Base-by-base conservation (phyloP, 2,113 vertebrate genomes). In the Barnardius zonarius region DNA sequence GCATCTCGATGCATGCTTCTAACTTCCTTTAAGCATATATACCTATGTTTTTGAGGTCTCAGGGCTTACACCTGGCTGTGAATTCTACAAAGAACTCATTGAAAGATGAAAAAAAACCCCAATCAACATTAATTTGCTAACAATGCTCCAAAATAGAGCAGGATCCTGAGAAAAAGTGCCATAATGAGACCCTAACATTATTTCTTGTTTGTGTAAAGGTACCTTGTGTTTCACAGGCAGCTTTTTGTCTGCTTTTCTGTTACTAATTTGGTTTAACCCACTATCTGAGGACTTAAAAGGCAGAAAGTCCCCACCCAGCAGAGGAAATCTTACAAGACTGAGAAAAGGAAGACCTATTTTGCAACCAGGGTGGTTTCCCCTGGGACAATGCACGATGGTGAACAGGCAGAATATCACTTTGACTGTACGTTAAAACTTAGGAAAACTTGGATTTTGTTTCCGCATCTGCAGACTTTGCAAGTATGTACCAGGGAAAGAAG, bases 311-410 rank as follows among this genome's bases (percentile, higher is more conserved):
- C 91, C 93, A 78, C 64, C 64, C 82, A 83, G 72, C 27, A 96
- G 52, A 54, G 59, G 93, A 96, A 84, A 44, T 54, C 78, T 89
- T 85, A 63, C 24, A 55, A 63, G 89, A 80, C 61, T 88, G 62
- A 61, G 73, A 96, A 92, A 61, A 93, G 80, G 79, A 97, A 96
- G 46, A 23, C 4, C 33, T 84, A 2, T 92, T 95, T 94, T 93
- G 82, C 80, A 96, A 82, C 35, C 61, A 30, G 43, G 10, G 48
- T 90, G 41, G 48, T 95, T 95, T 90, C 24, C 35, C 62, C 19
- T 33, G 27, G 57, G 59, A 23, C 14, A 17, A 15, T 62, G 41
- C 8, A 27, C 48, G 41, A 52, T 52, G 59, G 25, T 84, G 69
- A 94, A 44, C 33, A 76, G 18, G 4, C 18, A 74, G 31, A 43